Percentiles rank a stretch among this genome's conserved stretches.
phyloP scores from a whole-genome alignment of 2,797 vertebrate species.

The Tolypeutes matacus region DNA sequence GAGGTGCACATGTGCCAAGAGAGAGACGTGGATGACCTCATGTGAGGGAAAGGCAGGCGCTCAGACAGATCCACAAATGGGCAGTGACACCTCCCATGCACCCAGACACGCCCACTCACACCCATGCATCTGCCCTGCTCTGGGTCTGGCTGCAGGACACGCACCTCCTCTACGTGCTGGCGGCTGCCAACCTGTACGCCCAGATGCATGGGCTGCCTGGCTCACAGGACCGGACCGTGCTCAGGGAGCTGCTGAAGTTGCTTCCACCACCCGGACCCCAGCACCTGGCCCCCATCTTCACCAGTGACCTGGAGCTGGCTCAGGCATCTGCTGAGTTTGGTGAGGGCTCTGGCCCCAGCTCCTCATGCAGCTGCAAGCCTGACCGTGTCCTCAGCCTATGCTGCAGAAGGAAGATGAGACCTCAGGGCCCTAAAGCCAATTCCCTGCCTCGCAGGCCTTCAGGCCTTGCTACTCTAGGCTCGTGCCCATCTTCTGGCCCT shows the following conservation, averaged over 20 bases:
- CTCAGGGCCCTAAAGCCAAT: neutral
- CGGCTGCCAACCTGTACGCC: conserved; percentile 92
- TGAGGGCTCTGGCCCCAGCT: conserved; percentile 80
- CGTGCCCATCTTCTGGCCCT: neutral
- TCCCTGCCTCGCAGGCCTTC: neutral
- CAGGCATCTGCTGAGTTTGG: conserved; percentile 83
- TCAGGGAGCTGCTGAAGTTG: conserved; percentile 81
- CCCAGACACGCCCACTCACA: neutral
- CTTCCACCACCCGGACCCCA: conserved; percentile 84
- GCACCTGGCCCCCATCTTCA: conserved; percentile 85
- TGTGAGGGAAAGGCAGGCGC: neutral
- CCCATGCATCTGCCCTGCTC: neutral
- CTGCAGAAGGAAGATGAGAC: neutral
- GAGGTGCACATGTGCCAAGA: neutral
- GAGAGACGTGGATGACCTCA: neutral
- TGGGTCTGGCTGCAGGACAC: conserved; percentile 82
- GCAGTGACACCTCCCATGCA: neutral
- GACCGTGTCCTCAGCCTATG: neutral
- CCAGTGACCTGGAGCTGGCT: conserved; percentile 87
- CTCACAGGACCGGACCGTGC: conserved; percentile 69
- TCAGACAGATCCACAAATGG: neutral
- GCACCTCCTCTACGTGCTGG: conserved; percentile 91
- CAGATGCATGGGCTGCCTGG: conserved; percentile 88
- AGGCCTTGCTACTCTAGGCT: neutral
- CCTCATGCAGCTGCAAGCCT: neutral